Percentiles rank a stretch among this genome's conserved stretches.
Conservation (phyloP, 2,888 invertebrate genomes). For the Biston stratarius region DNA sequence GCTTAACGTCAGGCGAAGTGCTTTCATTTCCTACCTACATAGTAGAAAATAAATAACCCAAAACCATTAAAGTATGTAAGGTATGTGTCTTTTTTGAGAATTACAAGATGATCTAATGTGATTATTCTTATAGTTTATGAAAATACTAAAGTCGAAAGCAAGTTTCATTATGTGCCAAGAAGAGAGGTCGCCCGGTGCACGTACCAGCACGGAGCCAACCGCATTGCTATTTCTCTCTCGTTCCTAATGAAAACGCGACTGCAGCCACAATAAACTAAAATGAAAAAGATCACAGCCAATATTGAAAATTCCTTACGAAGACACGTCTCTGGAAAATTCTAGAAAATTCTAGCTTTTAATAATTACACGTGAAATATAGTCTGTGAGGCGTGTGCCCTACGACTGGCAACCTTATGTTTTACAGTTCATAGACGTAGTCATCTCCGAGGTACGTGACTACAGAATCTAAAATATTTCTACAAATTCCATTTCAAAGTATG, state of each 20-base stretch:
- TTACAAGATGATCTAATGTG: no score
- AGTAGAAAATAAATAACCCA: no score
- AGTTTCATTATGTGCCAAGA: background rate
- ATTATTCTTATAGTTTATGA: background rate
- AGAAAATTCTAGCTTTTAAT: constrained; percentile 19
- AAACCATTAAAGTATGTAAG: no score
- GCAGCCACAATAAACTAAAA: constrained; percentile 30
- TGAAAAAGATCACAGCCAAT: constrained; percentile 28
- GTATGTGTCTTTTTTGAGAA: no score
- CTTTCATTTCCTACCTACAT: no score
- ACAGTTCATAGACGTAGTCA: constrained; percentile 8
- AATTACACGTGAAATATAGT: constrained; percentile 27
- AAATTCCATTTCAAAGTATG: background rate
- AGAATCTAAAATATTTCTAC: constrained; percentile 3
- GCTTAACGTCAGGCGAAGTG: no score
- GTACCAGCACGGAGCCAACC: constrained; percentile 3
- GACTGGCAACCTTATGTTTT: constrained; percentile 6
- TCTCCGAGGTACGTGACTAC: constrained; percentile 10
- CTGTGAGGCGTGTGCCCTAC: constrained; percentile 13
- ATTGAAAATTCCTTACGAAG: constrained; percentile 28
- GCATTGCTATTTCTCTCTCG: constrained; percentile 24
- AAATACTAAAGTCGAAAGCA: no score
- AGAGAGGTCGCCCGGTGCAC: constrained; percentile 12
- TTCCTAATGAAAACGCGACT: constrained; percentile 30
- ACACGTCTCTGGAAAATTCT: constrained; percentile 20